Base-by-base conservation (phyloP, 1,140 invertebrate genomes). In the Medauroidea extradentata region DNA sequence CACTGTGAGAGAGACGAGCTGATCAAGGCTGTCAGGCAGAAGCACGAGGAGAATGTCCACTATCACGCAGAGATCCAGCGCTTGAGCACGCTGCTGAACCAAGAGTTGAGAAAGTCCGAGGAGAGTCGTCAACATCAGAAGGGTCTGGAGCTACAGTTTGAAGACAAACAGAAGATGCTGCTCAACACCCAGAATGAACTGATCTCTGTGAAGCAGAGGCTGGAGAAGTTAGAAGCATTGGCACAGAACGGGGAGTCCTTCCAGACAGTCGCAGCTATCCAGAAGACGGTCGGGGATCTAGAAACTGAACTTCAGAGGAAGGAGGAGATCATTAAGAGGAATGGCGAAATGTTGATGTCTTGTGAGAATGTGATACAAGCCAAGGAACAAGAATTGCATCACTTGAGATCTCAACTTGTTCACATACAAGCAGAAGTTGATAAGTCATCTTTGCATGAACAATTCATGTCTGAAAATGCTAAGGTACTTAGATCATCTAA, bases 31-130 rank as follows among this genome's bases (percentile, higher is more conserved):
- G 74, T 93, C 0, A 88, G 86, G 62, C 77, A 84, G 44, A 94
- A 94, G 76, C 90, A 94, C 63, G 82, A 88, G 55, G 91, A 94
- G 73, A 91, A 83, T 67, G 67, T 91, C 1, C 82, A 85, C 46
- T 94, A 93, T 73, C 89, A 94, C 63, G 79, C 75, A 3, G 91
- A 95, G 77, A 87, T 93, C 53, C 88, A 93, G 70, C 80, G 87
- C 38, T 66, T 94, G n/a, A 83, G 82, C 18, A 67, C 63, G 7
- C 59, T 69, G 2, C 60, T 78, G 1, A 53, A 11, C 1, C 76
- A 82, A 56, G 63, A 84, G 4, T 60, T 86, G 18, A 61, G 61
- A 8, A 77, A 80, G 29, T 70, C 74, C 58, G 66, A 72, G 5
- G 19, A 64, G 18, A 62, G 71, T 3, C 52, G 76, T 53, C 71